Base-by-base conservation (phyloP, 2,888 invertebrate species). In the Alloscopus bannaensis region DNA sequence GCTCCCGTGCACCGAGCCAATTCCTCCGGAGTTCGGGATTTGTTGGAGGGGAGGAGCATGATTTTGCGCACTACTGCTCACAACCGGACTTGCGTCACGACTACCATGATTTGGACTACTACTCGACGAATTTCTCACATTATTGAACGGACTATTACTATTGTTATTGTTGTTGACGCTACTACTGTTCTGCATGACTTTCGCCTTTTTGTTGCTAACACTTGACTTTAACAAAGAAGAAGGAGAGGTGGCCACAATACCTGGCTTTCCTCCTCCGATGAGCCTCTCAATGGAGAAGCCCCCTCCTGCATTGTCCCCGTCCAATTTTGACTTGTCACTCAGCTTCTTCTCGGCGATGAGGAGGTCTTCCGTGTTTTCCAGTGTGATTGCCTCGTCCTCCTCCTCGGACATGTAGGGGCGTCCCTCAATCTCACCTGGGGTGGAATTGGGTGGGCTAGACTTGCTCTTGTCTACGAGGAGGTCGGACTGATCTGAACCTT, bases 241-340 rank as follows among this genome's bases (percentile, higher is more conserved):
- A 16, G 13, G 11, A 22, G 28, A 3, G 4, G 40, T 59, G 2
- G 60, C 60, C 18, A 57, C 60, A 52, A 76, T 68, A 50, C 68
- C 60, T 50, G 65, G 73, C 52, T 68, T 81, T n/a, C 45, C 60
- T 16, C 50, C 65, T n/a, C 84, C 84, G 24, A 85, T 85, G 31
- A 85, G 57, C 57, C 85, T 77, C 68, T 84, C 85, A 42, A 85
- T 85, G 1, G 85, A 85, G 52, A 85, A 85, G 16, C 76, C 78
- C 2, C 60, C 68, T 16, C 65, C 65, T 18, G 8, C 18, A 45
- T 42, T 24, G 26, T 69, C 84, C n/a, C n/a, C n/a, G 11, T 73
- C 81, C 2, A 71, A 60, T 42, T 78, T 66, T n/a, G n/a, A n/a
- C n/a, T 57, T 75, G 1, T 52, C 52, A 13, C 28, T 20, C n/a